These are phyloP conservation scores for Monoplex corrugatus DNA, from an alignment of 2,888 invertebrate species.

Conservation along the genomic window DNA sequence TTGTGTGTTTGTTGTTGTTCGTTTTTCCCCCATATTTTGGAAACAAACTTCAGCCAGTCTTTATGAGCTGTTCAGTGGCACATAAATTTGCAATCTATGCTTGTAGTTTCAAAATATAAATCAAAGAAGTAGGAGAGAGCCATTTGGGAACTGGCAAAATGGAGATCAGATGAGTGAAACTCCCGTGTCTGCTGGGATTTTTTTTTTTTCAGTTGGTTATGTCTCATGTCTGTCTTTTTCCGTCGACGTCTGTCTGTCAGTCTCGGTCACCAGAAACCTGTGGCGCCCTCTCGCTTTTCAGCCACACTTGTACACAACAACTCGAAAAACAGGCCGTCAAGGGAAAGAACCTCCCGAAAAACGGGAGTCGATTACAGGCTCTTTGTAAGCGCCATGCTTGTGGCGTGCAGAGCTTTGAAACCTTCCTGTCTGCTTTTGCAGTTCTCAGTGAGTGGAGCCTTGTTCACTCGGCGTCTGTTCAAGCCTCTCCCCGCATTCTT, in stretches of 20 bases:
- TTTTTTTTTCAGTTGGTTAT: not conserved
- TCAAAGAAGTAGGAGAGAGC: too few relatives aligned
- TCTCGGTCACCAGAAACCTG: not conserved
- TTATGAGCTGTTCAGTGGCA: too few relatives aligned
- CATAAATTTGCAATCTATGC: too few relatives aligned
- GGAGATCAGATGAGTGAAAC: too few relatives aligned
- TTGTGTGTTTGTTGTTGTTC: too few relatives aligned
- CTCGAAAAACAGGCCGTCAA: slow-evolving; percentile 34
- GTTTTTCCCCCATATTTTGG: too few relatives aligned
- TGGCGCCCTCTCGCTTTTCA: slow-evolving; percentile 28
- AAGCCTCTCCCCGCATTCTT: not conserved
- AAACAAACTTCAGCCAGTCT: too few relatives aligned
- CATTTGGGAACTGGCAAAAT: too few relatives aligned
- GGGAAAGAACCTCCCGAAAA: not conserved
- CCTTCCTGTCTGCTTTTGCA: not conserved
- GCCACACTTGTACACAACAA: slow-evolving; percentile 31
- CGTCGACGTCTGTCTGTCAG: slow-evolving; percentile 14
- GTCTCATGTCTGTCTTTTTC: not conserved
- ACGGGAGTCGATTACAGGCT: slow-evolving; percentile 28
- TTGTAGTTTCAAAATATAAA: too few relatives aligned
- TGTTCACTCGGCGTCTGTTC: not conserved
- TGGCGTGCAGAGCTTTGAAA: slow-evolving; percentile 2
- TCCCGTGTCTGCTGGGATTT: too few relatives aligned
- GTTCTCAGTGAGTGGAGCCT: not conserved
- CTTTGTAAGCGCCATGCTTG: slow-evolving; percentile 34